These are phyloP conservation scores for Seriola dumerili DNA, from an alignment of 2,113 vertebrate species.

Conservation along the genomic window DNA sequence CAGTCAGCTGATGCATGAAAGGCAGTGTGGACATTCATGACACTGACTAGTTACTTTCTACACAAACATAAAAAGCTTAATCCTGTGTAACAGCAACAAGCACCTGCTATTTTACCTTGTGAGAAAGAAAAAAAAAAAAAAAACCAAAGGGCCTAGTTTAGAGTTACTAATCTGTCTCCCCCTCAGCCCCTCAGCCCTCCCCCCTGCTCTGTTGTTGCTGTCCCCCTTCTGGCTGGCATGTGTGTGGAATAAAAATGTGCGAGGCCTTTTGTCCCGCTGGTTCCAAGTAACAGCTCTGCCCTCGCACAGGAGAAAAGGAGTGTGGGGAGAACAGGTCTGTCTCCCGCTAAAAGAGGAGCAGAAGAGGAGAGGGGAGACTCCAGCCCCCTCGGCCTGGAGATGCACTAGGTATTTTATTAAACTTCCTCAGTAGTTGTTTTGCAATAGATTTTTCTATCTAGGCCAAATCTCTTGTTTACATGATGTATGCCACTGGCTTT, in stretches of 20 bases:
- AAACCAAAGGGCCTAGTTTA: conserved; percentile 12
- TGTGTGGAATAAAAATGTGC: conserved; percentile 80
- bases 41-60: not conserved
- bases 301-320: conserved; percentile 49
- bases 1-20: not conserved
- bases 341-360: conserved; percentile 41
- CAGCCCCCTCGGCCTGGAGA: conserved; percentile 7
- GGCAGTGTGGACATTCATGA: not conserved
- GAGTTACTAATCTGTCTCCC: conserved; percentile 55
- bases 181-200: conserved; percentile 5
- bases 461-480: not conserved
- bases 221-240: conserved; percentile 67
- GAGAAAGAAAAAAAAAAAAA: conserved; percentile 22
- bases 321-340: conserved; percentile 21
- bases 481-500: not conserved
- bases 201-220: conserved; percentile 53
- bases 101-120: conserved; percentile 26
- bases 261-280: conserved; percentile 69
- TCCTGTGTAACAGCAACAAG: not conserved
- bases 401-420: conserved; percentile 43
- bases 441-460: not conserved
- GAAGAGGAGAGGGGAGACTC: conserved; percentile 9
- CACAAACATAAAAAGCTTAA: not conserved
- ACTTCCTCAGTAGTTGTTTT: conserved; percentile 8
- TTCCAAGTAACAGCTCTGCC: conserved; percentile 45